Conservation (phyloP, 2,888 invertebrate species). For the Seladonia tumulorum region DNA sequence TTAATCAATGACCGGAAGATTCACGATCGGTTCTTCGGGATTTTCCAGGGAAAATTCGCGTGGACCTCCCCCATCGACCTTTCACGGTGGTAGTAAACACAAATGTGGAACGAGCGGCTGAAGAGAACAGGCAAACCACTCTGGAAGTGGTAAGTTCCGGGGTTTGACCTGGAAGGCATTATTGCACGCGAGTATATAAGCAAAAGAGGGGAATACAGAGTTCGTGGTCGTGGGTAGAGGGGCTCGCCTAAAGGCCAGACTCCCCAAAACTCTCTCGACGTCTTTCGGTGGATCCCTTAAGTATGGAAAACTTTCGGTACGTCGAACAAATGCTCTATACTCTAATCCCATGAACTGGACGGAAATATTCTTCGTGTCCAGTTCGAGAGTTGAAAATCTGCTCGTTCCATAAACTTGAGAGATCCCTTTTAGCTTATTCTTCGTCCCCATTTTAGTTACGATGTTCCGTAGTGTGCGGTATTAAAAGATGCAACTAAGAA, state of each 20-base stretch:
- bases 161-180: slow-evolving; percentile 16
- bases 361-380: neutral
- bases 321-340: neutral
- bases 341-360: neutral
- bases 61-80: neutral
- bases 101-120: slow-evolving; percentile 11
- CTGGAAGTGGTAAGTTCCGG: slow-evolving; percentile 12
- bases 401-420: neutral
- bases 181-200: neutral
- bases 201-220: neutral
- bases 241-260: neutral
- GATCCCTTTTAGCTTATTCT: neutral
- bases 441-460: neutral
- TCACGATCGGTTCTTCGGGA: neutral
- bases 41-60: neutral
- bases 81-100: neutral
- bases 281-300: neutral
- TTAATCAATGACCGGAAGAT: neutral
- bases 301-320: slow-evolving; percentile 2
- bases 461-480: neutral
- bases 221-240: neutral
- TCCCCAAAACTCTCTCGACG: neutral
- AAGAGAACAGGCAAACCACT: neutral
- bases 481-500: neutral
- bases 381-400: neutral